Evolutionary conservation across 2,113 vertebrate species (phyloP).

Genomic region (Scomber scombrus): DNA sequence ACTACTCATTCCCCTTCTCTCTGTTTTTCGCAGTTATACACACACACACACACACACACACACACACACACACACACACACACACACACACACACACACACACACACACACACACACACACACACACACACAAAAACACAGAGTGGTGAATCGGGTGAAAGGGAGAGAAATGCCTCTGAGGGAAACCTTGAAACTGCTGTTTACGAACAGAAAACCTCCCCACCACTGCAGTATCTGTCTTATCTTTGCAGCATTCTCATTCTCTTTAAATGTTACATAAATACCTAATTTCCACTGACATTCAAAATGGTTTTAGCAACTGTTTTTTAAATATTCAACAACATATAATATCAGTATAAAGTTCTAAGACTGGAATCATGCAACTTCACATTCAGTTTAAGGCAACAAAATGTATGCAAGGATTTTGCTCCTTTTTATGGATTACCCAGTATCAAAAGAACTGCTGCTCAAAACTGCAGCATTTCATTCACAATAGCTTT

Average conservation of each 20-base stretch:
- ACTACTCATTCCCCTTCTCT: not conserved
- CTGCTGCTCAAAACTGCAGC: not conserved
- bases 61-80: too few relatives aligned
- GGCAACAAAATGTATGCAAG: not conserved
- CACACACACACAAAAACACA: constrained; percentile 11
- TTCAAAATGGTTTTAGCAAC: not conserved
- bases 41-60: constrained; percentile 14
- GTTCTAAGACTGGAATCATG: not conserved
- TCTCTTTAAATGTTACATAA: not conserved
- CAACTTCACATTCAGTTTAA: not conserved
- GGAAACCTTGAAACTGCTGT: constrained; percentile 41
- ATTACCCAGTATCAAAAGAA: not conserved
- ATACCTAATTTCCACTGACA: not conserved
- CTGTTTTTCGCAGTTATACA: not conserved
- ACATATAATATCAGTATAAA: too few relatives aligned
- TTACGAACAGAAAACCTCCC: constrained; percentile 1
- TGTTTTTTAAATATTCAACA: not conserved
- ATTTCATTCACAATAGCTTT: not conserved
- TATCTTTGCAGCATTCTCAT: not conserved
- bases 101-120: constrained; percentile 8
- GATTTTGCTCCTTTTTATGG: not conserved
- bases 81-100: not conserved
- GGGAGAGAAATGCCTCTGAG: not conserved
- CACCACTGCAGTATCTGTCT: not conserved
- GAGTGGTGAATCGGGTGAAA: not conserved